Conservation (phyloP, 2,113 vertebrate genomes). For the human (Homo sapiens) region DNA sequence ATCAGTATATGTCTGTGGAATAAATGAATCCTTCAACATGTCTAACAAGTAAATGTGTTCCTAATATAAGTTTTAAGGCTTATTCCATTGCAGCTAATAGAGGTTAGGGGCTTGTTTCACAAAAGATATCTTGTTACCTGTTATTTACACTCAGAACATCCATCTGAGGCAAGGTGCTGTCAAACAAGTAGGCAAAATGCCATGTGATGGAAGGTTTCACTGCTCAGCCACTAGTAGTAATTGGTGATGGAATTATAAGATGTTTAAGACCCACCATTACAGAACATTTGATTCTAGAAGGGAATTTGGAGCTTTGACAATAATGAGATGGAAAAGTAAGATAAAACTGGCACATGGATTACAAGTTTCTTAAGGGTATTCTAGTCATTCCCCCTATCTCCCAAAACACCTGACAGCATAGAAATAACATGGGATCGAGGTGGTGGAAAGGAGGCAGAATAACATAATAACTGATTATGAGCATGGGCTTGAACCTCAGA, state of each 20-base stretch:
- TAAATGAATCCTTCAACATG: constrained; percentile 16
- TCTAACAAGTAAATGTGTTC: constrained; percentile 10
- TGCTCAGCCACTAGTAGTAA: background rate
- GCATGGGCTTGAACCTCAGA: background rate
- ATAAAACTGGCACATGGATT: background rate
- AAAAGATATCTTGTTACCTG: background rate
- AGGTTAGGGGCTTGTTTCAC: background rate
- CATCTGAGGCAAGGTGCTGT: background rate
- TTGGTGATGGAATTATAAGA: background rate
- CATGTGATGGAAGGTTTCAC: background rate
- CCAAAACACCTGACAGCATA: background rate
- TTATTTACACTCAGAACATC: background rate
- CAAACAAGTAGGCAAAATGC: background rate
- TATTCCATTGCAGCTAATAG: background rate
- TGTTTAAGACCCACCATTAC: background rate
- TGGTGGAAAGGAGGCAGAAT: background rate
- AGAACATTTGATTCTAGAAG: background rate
- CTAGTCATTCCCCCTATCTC: background rate
- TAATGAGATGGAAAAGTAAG: background rate
- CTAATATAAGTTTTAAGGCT: background rate
- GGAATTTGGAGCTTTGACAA: constrained; percentile 26
- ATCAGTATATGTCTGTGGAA: background rate
- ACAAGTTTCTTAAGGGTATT: background rate
- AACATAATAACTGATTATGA: background rate
- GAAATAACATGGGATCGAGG: background rate